Percentiles rank a stretch among this genome's conserved stretches.
phyloP scores from a whole-genome alignment of 2,797 vertebrate genomes.

The Percopsis omiscomaycus region DNA sequence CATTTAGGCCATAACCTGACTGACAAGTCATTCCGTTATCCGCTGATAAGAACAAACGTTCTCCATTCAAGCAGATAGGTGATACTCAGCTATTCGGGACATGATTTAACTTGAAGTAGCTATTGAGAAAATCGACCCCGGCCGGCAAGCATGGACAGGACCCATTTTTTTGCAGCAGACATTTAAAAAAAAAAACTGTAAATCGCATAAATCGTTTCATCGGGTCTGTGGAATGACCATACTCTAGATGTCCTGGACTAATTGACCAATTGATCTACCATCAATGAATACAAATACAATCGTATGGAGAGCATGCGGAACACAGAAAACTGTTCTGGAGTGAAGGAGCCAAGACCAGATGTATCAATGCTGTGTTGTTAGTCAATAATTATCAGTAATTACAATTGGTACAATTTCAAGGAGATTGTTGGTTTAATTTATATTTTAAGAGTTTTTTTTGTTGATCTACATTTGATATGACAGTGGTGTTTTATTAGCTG shows the following conservation, averaged over 20 bases:
- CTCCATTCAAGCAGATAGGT: slow-evolving; percentile 11
- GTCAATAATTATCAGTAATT: no score
- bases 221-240: slow-evolving; percentile 13
- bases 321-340: slow-evolving; percentile 56
- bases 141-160: slow-evolving; percentile 13
- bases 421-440: no score
- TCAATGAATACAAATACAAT: slow-evolving; percentile 38
- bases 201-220: slow-evolving; percentile 10
- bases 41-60: slow-evolving; percentile 3
- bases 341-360: slow-evolving; percentile 31
- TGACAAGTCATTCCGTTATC: not conserved
- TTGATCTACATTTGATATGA: no score
- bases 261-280: slow-evolving; percentile 22
- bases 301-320: slow-evolving; percentile 41
- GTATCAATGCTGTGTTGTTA: not conserved
- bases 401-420: no score
- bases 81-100: slow-evolving; percentile 7
- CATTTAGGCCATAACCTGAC: slow-evolving; percentile 9
- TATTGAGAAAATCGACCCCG: not conserved
- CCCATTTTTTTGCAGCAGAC: not conserved
- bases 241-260: slow-evolving; percentile 35
- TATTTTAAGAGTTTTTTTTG: no score
- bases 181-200: slow-evolving; percentile 14
- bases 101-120: slow-evolving; percentile 17
- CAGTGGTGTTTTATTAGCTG: no score